These are phyloP conservation scores for Odontesthes bonariensis DNA, from an alignment of 2,113 vertebrate species.

Conservation along the genomic window DNA sequence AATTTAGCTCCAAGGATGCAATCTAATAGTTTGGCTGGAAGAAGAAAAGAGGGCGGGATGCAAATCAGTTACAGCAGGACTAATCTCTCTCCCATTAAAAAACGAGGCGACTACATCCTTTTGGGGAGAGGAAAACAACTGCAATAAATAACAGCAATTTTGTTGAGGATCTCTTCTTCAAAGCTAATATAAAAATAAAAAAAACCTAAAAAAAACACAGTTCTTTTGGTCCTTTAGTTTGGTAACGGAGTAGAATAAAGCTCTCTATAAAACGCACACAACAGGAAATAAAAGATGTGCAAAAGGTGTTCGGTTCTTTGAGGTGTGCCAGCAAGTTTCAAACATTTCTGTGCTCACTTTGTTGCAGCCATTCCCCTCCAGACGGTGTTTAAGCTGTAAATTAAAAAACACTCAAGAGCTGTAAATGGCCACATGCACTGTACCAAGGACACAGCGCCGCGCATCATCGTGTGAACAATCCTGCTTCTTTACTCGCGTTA, in stretches of 20 bases:
- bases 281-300: slow-evolving; percentile 35
- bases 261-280: neutral
- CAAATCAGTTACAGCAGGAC: neutral
- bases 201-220: neutral
- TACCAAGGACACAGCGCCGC: neutral
- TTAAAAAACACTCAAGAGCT: neutral
- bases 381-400: neutral
- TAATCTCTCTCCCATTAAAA: neutral
- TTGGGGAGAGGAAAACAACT: neutral
- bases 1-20: slow-evolving; percentile 1
- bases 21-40: neutral
- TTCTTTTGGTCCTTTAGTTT: slow-evolving; percentile 2
- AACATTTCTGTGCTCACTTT: neutral
- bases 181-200: neutral
- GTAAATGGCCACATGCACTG: neutral
- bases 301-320: slow-evolving; percentile 14
- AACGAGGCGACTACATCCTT: no score
- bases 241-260: neutral
- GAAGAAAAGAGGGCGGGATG: neutral
- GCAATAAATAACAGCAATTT: slow-evolving; percentile 10
- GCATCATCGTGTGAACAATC: slow-evolving; percentile 14
- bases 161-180: slow-evolving; percentile 4
- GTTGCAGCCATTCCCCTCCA: neutral
- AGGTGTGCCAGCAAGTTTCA: neutral
- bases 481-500: slow-evolving; percentile 7